Percentiles rank a stretch among this genome's conserved stretches.
These are phyloP conservation scores for Thryonomys swinderianus DNA, from an alignment of 2,113 vertebrate genomes.

Conservation along the genomic window DNA sequence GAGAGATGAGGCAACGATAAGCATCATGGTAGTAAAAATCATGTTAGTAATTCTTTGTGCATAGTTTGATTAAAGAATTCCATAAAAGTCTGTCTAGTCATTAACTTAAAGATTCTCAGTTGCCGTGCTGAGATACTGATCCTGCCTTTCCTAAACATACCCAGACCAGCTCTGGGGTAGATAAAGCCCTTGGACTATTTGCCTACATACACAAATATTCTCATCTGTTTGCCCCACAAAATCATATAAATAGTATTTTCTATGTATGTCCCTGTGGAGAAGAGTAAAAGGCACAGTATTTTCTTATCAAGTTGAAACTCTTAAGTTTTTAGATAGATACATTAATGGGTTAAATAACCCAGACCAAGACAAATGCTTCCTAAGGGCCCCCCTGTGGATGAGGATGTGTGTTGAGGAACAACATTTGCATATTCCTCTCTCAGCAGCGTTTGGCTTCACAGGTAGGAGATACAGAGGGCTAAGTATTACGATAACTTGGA, in stretches of 20 bases:
- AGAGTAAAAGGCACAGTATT: constrained; percentile 25
- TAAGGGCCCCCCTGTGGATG: background rate
- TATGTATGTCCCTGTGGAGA: background rate
- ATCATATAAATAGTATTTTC: background rate
- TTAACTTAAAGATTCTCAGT: background rate
- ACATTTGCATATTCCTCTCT: background rate
- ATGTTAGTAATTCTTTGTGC: background rate
- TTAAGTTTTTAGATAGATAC: background rate
- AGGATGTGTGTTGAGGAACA: constrained; percentile 13
- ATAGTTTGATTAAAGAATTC: background rate
- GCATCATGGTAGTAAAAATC: background rate
- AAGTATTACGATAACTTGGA: background rate
- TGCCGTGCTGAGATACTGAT: background rate
- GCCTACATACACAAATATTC: background rate
- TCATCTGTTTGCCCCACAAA: background rate
- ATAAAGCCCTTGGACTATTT: background rate
- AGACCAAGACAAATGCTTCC: background rate
- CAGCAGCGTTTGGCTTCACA: constrained; percentile 37
- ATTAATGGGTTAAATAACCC: constrained; percentile 15
- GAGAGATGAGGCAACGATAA: background rate
- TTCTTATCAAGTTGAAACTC: constrained; percentile 23
- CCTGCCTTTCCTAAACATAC: background rate
- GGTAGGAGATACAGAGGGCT: background rate
- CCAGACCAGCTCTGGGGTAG: background rate
- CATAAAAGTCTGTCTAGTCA: background rate